Evolutionary conservation across 2,888 invertebrate species (phyloP), one percentile per base, ranked within the genome.

Genomic region (Heliconius aoede): DNA sequence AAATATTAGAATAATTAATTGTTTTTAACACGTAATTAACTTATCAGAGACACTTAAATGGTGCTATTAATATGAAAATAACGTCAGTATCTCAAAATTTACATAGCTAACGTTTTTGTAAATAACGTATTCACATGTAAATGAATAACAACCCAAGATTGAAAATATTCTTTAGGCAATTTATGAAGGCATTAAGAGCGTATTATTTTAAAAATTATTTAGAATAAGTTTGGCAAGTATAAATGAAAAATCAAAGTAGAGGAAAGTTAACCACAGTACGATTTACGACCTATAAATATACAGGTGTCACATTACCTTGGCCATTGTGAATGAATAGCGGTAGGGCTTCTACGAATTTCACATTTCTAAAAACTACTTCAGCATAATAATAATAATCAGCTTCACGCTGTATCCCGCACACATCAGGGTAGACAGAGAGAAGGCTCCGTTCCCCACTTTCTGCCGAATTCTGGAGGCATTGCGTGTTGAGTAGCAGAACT

Each of bases 71-170:
- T n/a, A 1, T 3, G 7, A 30, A 30, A 40, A 65, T 15, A 72
- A 69, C 67, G 36, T 58, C 28, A 7, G 28, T 73, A 73, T 40
- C 24, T 30, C 8, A 78, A 76, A 32, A 61, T 55, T 24, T 51
- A 30, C 40, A 73, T 58, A 40, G 11, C 26, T 24, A 64, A 71
- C n/a, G 13, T 21, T 60, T 51, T 28, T 36, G 40, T 68, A 32
- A 67, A 68, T 72, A 61, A 73, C 24, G 7, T 32, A 71, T 76
- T 73, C 24, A 69, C 21, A 76, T 71, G 68, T 32, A 73, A 65
- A 71, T 65, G 18, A 69, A 64, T 40, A 40, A 40, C 13, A 11
- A 24, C n/a, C 11, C n/a, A 32, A 55, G 13, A 55, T 15, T 30
- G 4, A n/a, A 13, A 60, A 15, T 15, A 60, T 26, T 60, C 1